Percentiles rank a stretch among this genome's conserved stretches.
These are phyloP conservation scores for Scaptomyza reducta DNA, from an alignment of 2,888 invertebrate genomes.

Conservation along the genomic window DNA sequence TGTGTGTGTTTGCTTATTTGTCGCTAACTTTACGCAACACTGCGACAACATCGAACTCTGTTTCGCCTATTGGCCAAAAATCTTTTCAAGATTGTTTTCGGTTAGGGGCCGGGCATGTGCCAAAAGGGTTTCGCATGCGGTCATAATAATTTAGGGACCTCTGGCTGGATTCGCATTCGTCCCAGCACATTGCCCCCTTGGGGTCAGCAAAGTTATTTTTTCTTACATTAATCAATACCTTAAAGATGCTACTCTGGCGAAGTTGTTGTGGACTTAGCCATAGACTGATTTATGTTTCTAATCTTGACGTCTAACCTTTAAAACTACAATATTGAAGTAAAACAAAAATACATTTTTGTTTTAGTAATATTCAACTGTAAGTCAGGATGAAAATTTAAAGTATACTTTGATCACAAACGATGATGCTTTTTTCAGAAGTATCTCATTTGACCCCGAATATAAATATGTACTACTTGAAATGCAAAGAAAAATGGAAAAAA, in stretches of 20 bases:
- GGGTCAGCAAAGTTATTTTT: slow-evolving; percentile 3
- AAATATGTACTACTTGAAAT: slow-evolving; percentile 3
- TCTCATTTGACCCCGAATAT: not conserved
- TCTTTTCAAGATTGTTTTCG: slow-evolving; percentile 17
- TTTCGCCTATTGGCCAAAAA: slow-evolving; percentile 30
- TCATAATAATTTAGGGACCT: slow-evolving; percentile 8
- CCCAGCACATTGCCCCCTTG: slow-evolving; percentile 3
- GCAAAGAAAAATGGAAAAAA: not conserved
- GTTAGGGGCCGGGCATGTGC: not conserved
- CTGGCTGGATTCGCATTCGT: not conserved
- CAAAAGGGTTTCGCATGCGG: slow-evolving; percentile 11
- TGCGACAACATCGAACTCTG: slow-evolving; percentile 4
- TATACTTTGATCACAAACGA: not conserved
- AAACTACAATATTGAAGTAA: not conserved
- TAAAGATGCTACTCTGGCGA: not conserved
- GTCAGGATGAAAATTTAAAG: too few relatives aligned
- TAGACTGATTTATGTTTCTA: slow-evolving; percentile 5
- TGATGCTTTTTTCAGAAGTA: not conserved
- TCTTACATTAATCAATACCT: slow-evolving; percentile 10
- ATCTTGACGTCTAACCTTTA: not conserved
- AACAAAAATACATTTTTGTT: not conserved
- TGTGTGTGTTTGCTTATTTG: slow-evolving; percentile 5
- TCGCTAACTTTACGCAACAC: slow-evolving; percentile 6
- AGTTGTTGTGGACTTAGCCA: not conserved
- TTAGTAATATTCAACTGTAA: too few relatives aligned